Evolutionary conservation across 2,797 vertebrate genomes (phyloP), one percentile per base, ranked within the genome.

Genomic region (Sandelia bainsii): DNA sequence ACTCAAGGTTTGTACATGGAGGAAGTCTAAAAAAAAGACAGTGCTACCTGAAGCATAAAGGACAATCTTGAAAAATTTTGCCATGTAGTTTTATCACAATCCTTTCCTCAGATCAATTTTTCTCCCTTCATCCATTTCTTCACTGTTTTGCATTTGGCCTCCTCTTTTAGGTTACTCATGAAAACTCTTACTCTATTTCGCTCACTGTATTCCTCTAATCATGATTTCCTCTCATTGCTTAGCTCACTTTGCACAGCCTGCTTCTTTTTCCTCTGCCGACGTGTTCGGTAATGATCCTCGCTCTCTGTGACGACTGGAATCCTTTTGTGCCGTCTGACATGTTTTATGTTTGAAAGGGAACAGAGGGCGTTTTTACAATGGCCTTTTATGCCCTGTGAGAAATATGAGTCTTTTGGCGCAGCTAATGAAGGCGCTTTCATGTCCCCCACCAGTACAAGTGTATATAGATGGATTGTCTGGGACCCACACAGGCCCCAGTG

Each of bases 381-480:
- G 87, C 83, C 92, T 88, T 92, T 92, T 90, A 91, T 93, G 87
- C 90, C 91, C 91, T 90, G 85, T 83, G 90, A 90, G 89, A 91
- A 92, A 92, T 92, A 91, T 72, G 88, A 92, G 91, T 87, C 89
- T 91, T 90, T 92, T 82, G 90, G 87, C 39, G 66, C 69, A 10
- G 85, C 87, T 92, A 92, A 91, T 92, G 91, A 93, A 92, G 83
- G 86, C 79, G 73, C 89, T 92, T 93, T 92, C 91, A 93, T 92
- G 90, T 87, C 73, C 72, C 65, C 68, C 81, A 88, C 77, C 83
- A 88, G 89, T 81, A 66, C 81, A 78, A 84, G 81, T 87, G 80
- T 80, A 91, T 85, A 83, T 89, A 86, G 83, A 87, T 82, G 86
- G 81, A 89, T 87, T 91, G 87, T 91, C 85, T 81, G 84, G 60